These are phyloP conservation scores for Eutrigla gurnardus DNA, from an alignment of 2,797 vertebrate species.

Conservation along the genomic window DNA sequence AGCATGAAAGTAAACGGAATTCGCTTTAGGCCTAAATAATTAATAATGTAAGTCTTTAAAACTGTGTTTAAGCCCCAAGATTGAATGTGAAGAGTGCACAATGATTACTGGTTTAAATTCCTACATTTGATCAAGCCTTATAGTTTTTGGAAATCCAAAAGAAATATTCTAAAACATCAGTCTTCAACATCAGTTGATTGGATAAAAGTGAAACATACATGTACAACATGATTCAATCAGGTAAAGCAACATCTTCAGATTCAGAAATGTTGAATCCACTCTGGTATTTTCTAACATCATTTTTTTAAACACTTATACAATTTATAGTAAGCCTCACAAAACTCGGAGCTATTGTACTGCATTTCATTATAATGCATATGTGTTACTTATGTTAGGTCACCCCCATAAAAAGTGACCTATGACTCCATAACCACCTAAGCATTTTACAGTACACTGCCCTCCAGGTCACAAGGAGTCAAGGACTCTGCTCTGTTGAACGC, in stretches of 20 bases:
- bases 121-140: background rate
- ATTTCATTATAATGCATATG: background rate
- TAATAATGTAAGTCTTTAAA: conserved; percentile 10
- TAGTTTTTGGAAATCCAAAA: background rate
- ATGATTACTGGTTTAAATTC: background rate
- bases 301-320: too few relatives aligned
- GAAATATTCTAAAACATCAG: background rate
- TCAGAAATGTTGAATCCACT: background rate
- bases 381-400: background rate
- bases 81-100: background rate
- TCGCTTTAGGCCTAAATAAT: background rate
- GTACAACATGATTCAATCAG: background rate
- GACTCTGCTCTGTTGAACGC: too few relatives aligned
- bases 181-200: background rate
- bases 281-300: background rate
- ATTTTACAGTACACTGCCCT: too few relatives aligned
- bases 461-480: too few relatives aligned
- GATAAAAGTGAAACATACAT: background rate
- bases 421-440: background rate
- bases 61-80: background rate
- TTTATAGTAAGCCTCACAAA: too few relatives aligned
- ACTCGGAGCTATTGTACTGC: too few relatives aligned
- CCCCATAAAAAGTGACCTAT: background rate
- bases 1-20: background rate
- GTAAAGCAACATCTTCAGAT: background rate